phyloP scores from a whole-genome alignment of 1,140 invertebrate species.

The Leptinotarsa texana region DNA sequence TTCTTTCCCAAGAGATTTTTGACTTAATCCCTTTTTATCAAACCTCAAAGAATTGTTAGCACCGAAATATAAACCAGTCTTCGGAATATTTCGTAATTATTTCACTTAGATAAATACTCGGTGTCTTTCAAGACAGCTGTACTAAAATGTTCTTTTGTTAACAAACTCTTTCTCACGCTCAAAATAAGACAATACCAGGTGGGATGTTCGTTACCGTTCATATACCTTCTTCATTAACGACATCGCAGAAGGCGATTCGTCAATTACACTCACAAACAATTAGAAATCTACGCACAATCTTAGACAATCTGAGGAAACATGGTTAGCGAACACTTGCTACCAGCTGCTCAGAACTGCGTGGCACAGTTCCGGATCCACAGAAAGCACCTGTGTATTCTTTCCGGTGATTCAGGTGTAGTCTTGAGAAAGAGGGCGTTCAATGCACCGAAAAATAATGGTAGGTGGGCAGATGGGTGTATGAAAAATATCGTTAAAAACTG shows the following conservation, averaged over 20 bases:
- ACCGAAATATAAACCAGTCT: no score
- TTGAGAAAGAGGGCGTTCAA: neutral
- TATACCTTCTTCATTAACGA: conserved; percentile 12
- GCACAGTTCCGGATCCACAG: conserved; percentile 30
- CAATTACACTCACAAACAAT: conserved; percentile 25
- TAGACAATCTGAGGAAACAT: conserved; percentile 41
- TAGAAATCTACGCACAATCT: conserved; percentile 38
- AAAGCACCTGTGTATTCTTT: conserved; percentile 28
- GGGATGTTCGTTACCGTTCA: conserved; percentile 22
- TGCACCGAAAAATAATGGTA: neutral
- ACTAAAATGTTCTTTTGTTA: no score
- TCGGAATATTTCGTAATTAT: no score
- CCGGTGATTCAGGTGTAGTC: conserved; percentile 32
- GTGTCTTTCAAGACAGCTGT: no score
- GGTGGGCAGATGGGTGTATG: neutral
- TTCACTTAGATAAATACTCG: no score
- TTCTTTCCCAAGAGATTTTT: no score
- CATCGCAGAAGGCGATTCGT: neutral
- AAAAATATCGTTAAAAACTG: neutral
- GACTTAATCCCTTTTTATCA: no score
- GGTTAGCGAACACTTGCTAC: conserved; percentile 29
- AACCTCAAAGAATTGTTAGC: no score
- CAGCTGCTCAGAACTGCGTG: conserved; percentile 30
- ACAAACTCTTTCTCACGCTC: no score
- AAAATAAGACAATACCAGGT: conserved; percentile 8